phyloP scores from a whole-genome alignment of 2,797 vertebrate species.

The Merluccius polli region DNA sequence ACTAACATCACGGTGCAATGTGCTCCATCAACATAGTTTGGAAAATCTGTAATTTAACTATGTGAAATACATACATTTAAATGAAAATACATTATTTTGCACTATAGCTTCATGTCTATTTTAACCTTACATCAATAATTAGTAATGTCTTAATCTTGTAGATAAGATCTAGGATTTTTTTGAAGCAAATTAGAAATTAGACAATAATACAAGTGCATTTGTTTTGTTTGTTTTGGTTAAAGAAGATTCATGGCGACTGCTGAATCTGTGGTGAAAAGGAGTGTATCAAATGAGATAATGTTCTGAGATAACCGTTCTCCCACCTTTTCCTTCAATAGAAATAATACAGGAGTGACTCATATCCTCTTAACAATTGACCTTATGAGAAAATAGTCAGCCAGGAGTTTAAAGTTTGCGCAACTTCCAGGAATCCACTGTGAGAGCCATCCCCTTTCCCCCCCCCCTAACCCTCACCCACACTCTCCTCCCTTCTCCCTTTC shows the following conservation, averaged over 20 bases:
- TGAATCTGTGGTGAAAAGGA: neutral
- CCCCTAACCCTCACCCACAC: neutral
- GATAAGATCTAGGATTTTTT: neutral
- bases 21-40: neutral
- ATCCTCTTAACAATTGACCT: slow-evolving; percentile 48
- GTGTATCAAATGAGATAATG: neutral
- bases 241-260: neutral
- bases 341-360: slow-evolving; percentile 43
- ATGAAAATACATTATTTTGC: no score
- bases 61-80: neutral
- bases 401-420: slow-evolving; percentile 29
- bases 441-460: slow-evolving; percentile 23
- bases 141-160: neutral
- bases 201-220: neutral
- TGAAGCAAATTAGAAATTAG: neutral
- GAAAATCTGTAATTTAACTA: neutral
- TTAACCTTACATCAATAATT: neutral
- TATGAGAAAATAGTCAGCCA: slow-evolving; percentile 40
- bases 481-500: neutral
- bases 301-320: neutral
- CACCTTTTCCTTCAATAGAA: neutral
- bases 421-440: slow-evolving; percentile 63
- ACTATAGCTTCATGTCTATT: neutral
- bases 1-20: neutral
- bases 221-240: neutral